Evolutionary conservation across 2,797 vertebrate species (phyloP).

Genomic region (Pseudomugil gertrudae): DNA sequence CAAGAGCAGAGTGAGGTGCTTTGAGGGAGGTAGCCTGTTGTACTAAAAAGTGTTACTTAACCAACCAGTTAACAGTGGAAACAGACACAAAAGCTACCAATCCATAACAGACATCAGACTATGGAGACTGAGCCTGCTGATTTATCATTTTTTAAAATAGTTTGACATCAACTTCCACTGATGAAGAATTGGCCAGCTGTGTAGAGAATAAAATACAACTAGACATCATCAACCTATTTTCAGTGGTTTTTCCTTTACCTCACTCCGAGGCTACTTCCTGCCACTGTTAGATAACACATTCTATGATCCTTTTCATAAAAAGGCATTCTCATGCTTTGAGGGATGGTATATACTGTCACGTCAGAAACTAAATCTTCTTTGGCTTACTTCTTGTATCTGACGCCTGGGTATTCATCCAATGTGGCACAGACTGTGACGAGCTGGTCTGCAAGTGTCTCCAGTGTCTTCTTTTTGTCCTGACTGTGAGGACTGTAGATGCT

Average conservation of each 20-base stretch:
- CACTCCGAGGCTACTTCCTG: not conserved
- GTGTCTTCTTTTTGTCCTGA: slow-evolving; percentile 80
- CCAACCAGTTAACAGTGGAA: not conserved
- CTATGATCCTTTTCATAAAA: slow-evolving; percentile 23
- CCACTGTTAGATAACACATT: slow-evolving; percentile 8
- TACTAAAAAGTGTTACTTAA: not conserved
- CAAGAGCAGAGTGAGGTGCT: not conserved
- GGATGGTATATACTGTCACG: slow-evolving; percentile 20
- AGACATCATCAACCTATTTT: not conserved
- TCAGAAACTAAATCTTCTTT: slow-evolving; percentile 33
- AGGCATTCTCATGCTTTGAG: slow-evolving; percentile 19
- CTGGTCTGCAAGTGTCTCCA: slow-evolving; percentile 87
- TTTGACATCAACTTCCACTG: too few relatives aligned
- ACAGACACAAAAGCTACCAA: not conserved
- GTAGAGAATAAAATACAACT: not conserved
- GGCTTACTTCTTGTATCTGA: slow-evolving; percentile 90
- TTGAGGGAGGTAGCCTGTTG: not conserved
- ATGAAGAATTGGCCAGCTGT: not conserved
- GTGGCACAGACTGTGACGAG: slow-evolving; percentile 94
- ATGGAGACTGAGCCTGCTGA: not conserved
- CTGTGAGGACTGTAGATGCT: slow-evolving; percentile 89
- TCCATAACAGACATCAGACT: not conserved
- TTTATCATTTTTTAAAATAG: too few relatives aligned
- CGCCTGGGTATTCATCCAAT: slow-evolving; percentile 93
- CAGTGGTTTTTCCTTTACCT: not conserved